Evolutionary conservation across 1,140 invertebrate species (phyloP).

Genomic region (Leptopilina boulardi): DNA sequence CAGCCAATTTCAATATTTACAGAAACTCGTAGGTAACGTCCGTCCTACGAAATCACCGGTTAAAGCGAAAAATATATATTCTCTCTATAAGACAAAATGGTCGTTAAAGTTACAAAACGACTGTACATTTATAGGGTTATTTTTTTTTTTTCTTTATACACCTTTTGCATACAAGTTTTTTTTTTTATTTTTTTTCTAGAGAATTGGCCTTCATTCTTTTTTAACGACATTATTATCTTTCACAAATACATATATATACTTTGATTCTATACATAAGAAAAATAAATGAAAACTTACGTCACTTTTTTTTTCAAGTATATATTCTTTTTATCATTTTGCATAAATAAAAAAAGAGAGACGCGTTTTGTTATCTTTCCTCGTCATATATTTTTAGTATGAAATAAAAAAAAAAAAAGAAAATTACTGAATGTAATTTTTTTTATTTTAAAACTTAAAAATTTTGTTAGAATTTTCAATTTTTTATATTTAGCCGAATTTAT

Average conservation of each 20-base stretch:
- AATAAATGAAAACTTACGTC: neutral
- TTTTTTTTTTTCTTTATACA: neutral
- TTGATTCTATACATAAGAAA: neutral
- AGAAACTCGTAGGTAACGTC: constrained; percentile 43
- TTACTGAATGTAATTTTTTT: no score
- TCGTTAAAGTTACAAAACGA: constrained; percentile 26
- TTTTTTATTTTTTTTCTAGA: neutral
- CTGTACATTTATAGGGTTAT: no score
- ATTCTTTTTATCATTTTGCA: constrained; percentile 7
- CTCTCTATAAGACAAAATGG: neutral
- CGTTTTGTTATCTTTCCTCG: no score
- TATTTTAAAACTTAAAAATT: no score
- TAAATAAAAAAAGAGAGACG: neutral
- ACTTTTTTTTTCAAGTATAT: neutral
- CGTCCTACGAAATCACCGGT: constrained; percentile 47
- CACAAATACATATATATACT: neutral
- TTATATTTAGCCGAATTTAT: no score
- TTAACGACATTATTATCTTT: neutral
- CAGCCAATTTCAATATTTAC: constrained; percentile 56
- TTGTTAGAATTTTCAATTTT: no score
- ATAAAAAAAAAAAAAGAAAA: no score
- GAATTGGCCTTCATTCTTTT: neutral
- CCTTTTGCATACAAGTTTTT: neutral
- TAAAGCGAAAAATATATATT: constrained; percentile 12
- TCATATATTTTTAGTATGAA: no score